These are phyloP conservation scores for Empidonax traillii DNA, from an alignment of 2,113 vertebrate genomes.

Conservation along the genomic window DNA sequence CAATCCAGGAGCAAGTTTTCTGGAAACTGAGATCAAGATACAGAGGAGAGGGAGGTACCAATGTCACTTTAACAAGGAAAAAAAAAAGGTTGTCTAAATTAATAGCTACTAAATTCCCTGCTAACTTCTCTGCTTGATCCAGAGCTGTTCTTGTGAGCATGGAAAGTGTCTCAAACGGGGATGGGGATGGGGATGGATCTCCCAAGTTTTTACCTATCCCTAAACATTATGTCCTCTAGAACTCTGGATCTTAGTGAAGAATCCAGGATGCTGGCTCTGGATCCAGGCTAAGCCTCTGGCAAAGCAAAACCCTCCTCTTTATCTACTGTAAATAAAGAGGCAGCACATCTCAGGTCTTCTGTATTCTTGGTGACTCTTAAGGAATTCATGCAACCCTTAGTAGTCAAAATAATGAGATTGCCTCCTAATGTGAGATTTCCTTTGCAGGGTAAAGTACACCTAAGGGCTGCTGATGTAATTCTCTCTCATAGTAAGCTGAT, in stretches of 20 bases:
- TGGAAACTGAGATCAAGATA: background rate
- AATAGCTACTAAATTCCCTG: background rate
- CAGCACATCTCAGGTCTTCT: background rate
- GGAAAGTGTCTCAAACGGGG: background rate
- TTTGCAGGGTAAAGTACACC: conserved; percentile 55
- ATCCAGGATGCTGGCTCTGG: background rate
- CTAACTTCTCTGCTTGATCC: background rate
- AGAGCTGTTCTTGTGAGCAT: background rate
- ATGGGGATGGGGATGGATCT: too few relatives aligned
- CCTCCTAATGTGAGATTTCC: conserved; percentile 59
- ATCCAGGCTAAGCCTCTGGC: background rate
- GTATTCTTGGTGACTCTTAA: background rate
- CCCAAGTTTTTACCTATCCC: background rate
- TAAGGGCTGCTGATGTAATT: conserved; percentile 71
- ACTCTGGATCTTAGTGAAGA: background rate
- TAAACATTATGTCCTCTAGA: background rate
- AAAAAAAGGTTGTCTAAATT: background rate
- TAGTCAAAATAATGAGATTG: conserved; percentile 66
- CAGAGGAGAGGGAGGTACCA: background rate
- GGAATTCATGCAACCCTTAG: conserved; percentile 48
- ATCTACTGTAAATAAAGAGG: background rate
- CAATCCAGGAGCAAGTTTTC: background rate
- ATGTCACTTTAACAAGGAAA: background rate
- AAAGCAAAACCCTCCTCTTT: background rate
- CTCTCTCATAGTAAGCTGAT: conserved; percentile 71